Percentiles rank a stretch among this genome's conserved stretches.
phyloP scores from a whole-genome alignment of 1,140 invertebrate species.

The Helicoverpa zea region DNA sequence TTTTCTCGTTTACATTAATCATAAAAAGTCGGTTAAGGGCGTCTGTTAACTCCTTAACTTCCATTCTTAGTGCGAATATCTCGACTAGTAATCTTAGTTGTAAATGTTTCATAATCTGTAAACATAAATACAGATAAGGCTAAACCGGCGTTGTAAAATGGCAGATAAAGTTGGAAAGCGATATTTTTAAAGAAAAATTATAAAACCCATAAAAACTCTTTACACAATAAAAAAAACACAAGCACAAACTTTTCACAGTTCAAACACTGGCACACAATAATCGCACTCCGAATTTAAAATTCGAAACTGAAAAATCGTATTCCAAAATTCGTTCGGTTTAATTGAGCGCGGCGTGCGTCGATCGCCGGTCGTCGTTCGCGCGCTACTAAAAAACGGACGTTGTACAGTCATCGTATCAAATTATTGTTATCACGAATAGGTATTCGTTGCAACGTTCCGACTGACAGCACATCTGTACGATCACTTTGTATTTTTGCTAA shows the following conservation, averaged over 20 bases:
- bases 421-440: constrained; percentile 54
- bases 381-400: constrained; percentile 67
- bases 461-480: constrained; percentile 38
- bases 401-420: constrained; percentile 61
- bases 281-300: constrained; percentile 57
- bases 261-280: constrained; percentile 67
- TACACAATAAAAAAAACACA: constrained; percentile 1
- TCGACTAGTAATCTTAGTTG: constrained; percentile 5
- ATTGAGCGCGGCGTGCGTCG: constrained; percentile 63
- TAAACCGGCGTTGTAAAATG: constrained; percentile 39
- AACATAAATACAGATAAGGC: constrained; percentile 33
- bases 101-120: constrained; percentile 35
- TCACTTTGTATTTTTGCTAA: constrained; percentile 31
- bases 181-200: constrained; percentile 1
- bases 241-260: constrained; percentile 46
- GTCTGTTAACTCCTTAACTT: constrained; percentile 31
- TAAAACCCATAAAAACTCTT: not conserved
- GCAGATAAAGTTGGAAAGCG: not conserved
- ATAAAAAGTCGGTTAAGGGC: constrained; percentile 52
- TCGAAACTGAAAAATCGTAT: constrained; percentile 55
- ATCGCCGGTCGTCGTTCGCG: constrained; percentile 68
- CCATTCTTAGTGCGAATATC: constrained; percentile 22
- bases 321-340: constrained; percentile 61
- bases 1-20: constrained; percentile 42
- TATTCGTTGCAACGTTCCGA: constrained; percentile 43